A percentile compares a stretch with the other conserved stretches of the same genome.
These are phyloP conservation scores for Imbricaverruca yamaguchii DNA, from an alignment of 2,888 invertebrate species.

Conservation along the genomic window DNA sequence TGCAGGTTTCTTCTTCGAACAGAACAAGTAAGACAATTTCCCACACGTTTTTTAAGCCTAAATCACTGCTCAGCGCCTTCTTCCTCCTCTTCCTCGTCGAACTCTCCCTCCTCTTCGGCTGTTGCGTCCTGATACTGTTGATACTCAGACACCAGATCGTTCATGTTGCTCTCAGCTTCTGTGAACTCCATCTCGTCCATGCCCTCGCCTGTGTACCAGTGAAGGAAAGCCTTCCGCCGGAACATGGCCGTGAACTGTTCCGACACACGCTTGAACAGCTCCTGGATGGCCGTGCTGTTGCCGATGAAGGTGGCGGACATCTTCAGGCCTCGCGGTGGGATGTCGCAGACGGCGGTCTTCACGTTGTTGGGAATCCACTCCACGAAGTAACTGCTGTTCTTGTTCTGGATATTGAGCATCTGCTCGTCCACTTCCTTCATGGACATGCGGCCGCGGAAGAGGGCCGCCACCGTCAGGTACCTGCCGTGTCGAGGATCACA, in stretches of 20 bases:
- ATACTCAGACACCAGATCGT: slow-evolving; percentile 47
- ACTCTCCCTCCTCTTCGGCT: slow-evolving; percentile 79
- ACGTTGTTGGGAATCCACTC: slow-evolving; percentile 94
- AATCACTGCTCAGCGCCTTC: slow-evolving; percentile 36
- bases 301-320: slow-evolving; percentile 86
- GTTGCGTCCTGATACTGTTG: slow-evolving; percentile 91
- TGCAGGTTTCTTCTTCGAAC: too few relatives aligned
- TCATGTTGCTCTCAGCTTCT: slow-evolving; percentile 46
- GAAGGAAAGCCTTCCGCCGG: slow-evolving; percentile 51
- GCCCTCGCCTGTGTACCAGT: slow-evolving; percentile 53
- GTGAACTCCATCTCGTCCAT: slow-evolving; percentile 49
- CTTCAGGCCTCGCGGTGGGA: slow-evolving; percentile 82
- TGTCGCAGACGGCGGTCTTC: slow-evolving; percentile 88
- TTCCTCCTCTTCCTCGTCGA: slow-evolving; percentile 58
- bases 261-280: slow-evolving; percentile 68
- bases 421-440: slow-evolving; percentile 69
- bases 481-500: slow-evolving; percentile 52
- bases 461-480: slow-evolving; percentile 54
- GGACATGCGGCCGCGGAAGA: slow-evolving; percentile 51
- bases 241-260: slow-evolving; percentile 82
- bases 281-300: slow-evolving; percentile 78
- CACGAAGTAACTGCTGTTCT: slow-evolving; percentile 73
- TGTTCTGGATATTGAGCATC: slow-evolving; percentile 68
- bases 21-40: too few relatives aligned
- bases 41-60: too few relatives aligned